A percentile compares a stretch with the other conserved stretches of the same genome.
Evolutionary conservation across 2,888 invertebrate species (phyloP).

Genomic region (Lasius fuliginosus): DNA sequence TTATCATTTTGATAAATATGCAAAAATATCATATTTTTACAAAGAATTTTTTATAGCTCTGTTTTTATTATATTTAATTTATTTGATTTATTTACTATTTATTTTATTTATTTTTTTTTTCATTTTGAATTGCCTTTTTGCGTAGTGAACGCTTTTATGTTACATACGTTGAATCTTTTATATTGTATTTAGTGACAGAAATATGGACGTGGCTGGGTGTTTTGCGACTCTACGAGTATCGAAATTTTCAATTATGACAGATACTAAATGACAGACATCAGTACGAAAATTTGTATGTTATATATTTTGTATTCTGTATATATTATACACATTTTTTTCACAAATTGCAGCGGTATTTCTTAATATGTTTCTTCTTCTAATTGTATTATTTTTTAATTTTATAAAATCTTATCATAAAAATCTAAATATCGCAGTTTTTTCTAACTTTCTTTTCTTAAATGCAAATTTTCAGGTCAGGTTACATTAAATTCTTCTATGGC

Average conservation of each 20-base stretch:
- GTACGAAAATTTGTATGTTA: not conserved
- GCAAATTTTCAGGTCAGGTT: not conserved
- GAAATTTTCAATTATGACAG: constrained; percentile 69
- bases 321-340: constrained; percentile 11
- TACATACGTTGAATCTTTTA: constrained; percentile 9
- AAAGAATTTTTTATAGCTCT: not conserved
- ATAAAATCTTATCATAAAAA: not conserved
- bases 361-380: not conserved
- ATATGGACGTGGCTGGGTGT: constrained; percentile 80
- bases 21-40: no score
- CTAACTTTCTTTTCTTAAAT: not conserved
- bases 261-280: not conserved
- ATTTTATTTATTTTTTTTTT: constrained; percentile 24
- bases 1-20: no score
- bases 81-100: not conserved
- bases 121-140: not conserved
- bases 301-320: not conserved
- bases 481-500: not conserved
- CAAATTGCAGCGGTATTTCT: not conserved
- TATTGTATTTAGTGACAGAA: constrained; percentile 72
- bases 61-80: not conserved
- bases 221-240: constrained; percentile 76
- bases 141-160: not conserved
- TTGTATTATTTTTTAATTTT: not conserved
- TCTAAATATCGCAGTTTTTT: not conserved